Evolutionary conservation across 1,140 invertebrate species (phyloP).

Genomic region (Dendrolimus kikuchii): DNA sequence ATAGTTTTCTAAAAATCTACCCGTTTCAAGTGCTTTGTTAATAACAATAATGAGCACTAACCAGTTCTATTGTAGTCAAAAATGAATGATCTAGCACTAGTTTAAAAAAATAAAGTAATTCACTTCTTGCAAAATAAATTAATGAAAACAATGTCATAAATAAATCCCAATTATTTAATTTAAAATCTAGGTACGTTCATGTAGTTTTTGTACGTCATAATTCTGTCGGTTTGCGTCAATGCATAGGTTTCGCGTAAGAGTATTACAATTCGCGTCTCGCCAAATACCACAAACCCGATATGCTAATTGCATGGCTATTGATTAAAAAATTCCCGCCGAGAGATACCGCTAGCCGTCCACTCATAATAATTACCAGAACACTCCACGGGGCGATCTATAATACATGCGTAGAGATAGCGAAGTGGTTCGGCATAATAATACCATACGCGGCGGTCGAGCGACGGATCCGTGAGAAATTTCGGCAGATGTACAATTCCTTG

Average conservation of each 20-base stretch:
- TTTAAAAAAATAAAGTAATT: too few species aligned
- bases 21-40: too few species aligned
- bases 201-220: neutral
- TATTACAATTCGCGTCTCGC: conserved; percentile 7
- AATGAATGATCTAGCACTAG: too few species aligned
- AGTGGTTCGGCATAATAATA: conserved; percentile 60
- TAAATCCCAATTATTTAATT: too few species aligned
- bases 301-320: conserved; percentile 48
- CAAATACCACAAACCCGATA: conserved; percentile 42
- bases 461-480: conserved; percentile 66
- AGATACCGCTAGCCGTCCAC: conserved; percentile 49
- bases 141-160: too few species aligned
- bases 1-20: too few species aligned
- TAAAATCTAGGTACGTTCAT: too few species aligned
- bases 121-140: too few species aligned
- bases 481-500: conserved; percentile 71
- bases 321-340: conserved; percentile 42
- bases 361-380: conserved; percentile 53
- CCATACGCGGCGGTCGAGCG: conserved; percentile 38
- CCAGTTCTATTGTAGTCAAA: too few species aligned
- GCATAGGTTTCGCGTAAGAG: too few species aligned
- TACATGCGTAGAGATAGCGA: conserved; percentile 37
- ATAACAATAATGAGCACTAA: too few species aligned
- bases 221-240: conserved; percentile 1
- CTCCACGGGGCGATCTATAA: conserved; percentile 25